Evolutionary conservation across 1,140 invertebrate species (phyloP).

Genomic region (Cherax quadricarinatus): DNA sequence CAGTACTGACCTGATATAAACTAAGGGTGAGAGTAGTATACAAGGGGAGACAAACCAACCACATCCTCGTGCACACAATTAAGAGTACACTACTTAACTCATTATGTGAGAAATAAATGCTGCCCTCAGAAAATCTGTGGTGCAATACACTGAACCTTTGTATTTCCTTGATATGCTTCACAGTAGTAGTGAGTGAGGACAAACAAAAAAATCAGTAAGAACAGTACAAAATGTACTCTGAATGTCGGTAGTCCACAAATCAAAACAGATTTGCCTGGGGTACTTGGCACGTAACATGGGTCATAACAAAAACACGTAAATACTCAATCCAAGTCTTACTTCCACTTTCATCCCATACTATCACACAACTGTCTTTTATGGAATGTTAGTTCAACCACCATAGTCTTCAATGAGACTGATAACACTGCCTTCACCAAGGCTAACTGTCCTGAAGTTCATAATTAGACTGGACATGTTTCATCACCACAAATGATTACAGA

Average conservation of each 20-base stretch:
- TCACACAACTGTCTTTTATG: conserved; percentile 70
- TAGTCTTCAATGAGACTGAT: conserved; percentile 38
- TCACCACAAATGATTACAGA: conserved; percentile 45
- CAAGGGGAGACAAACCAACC: conserved; percentile 47
- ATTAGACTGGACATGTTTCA: conserved; percentile 37
- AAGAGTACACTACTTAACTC: conserved; percentile 49
- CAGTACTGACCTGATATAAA: conserved; percentile 66
- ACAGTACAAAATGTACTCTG: conserved; percentile 56
- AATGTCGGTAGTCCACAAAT: conserved; percentile 62
- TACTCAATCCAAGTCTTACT: conserved; percentile 57
- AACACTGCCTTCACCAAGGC: conserved; percentile 40
- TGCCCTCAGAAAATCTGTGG: conserved; percentile 61
- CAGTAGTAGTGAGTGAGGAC: conserved; percentile 64
- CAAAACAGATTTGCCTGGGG: conserved; percentile 66
- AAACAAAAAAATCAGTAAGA: conserved; percentile 60
- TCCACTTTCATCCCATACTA: conserved; percentile 65
- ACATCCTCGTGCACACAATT: conserved; percentile 46
- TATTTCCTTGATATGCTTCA: conserved; percentile 70
- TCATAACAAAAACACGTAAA: conserved; percentile 62
- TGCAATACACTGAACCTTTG: conserved; percentile 48
- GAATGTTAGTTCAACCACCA: conserved; percentile 65
- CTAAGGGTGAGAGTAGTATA: conserved; percentile 66
- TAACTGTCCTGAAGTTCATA: conserved; percentile 40
- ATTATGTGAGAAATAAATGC: conserved; percentile 58
- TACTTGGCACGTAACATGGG: conserved; percentile 69